Evolutionary conservation across 2,113 vertebrate species (phyloP).

Genomic region (Tetrao urogallus): DNA sequence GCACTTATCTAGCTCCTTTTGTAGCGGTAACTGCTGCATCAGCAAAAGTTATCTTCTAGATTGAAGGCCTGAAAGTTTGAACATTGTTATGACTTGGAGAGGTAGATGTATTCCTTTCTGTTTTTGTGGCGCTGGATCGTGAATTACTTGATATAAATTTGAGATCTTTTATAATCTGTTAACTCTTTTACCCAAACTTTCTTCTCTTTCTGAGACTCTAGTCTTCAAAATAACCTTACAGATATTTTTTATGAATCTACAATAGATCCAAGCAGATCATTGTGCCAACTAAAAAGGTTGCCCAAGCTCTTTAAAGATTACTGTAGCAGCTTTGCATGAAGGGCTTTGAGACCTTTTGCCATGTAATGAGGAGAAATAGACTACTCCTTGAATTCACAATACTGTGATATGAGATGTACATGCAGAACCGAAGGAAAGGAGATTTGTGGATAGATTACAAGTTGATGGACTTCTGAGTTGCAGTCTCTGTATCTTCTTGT

Average conservation of each 20-base stretch:
- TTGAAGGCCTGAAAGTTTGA: background rate
- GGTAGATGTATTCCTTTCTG: background rate
- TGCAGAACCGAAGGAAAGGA: background rate
- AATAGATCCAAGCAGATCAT: background rate
- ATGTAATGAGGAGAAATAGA: background rate
- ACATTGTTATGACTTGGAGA: background rate
- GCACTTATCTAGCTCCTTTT: background rate
- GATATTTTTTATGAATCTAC: background rate
- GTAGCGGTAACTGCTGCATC: background rate
- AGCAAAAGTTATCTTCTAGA: background rate
- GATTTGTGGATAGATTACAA: background rate
- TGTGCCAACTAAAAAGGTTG: background rate
- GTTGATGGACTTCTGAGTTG: background rate
- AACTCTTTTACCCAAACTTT: background rate
- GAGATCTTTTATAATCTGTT: background rate
- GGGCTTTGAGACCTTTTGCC: background rate
- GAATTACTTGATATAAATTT: background rate
- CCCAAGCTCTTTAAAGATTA: background rate
- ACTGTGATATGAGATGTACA: background rate
- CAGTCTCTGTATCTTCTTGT: background rate
- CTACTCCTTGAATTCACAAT: background rate
- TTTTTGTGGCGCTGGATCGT: background rate
- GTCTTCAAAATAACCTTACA: background rate
- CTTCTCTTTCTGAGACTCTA: background rate
- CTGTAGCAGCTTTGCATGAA: background rate